phyloP scores from a whole-genome alignment of 1,140 invertebrate species.

The Drosophila ananassae region DNA sequence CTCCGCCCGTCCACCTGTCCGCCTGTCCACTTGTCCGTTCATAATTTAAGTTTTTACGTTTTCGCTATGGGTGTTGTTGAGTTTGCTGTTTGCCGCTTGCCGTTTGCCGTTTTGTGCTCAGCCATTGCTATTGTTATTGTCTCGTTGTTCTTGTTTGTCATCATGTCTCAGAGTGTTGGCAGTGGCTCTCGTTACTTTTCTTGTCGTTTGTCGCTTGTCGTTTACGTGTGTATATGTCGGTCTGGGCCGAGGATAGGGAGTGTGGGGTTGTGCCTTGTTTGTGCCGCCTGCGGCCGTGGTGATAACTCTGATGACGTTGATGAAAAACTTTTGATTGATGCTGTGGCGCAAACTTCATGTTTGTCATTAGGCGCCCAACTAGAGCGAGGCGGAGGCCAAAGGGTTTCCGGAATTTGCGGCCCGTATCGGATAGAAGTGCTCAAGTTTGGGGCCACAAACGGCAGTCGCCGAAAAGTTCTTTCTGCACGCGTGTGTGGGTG shows the following conservation, averaged over 20 bases:
- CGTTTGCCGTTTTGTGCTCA: background rate
- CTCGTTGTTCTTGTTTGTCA: constrained; percentile 57
- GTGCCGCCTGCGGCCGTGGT: constrained; percentile 68
- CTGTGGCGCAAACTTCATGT: constrained; percentile 79
- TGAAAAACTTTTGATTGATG: constrained; percentile 83
- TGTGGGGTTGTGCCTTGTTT: constrained; percentile 33
- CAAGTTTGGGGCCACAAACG: constrained; percentile 59
- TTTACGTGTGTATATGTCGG: background rate
- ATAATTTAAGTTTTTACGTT: constrained; percentile 45
- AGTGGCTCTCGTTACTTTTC: constrained; percentile 22
- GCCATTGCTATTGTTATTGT: constrained; percentile 27
- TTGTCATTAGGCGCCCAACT: constrained; percentile 69
- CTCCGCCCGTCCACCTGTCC: background rate
- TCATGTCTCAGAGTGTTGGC: constrained; percentile 54
- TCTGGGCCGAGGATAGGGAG: constrained; percentile 24
- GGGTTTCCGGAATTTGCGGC: constrained; percentile 27
- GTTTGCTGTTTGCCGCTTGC: constrained; percentile 2
- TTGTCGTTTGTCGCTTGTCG: constrained; percentile 7
- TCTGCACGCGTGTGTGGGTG: constrained; percentile 14
- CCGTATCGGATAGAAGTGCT: constrained; percentile 2
- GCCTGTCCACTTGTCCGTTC: constrained; percentile 20
- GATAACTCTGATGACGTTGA: constrained; percentile 83
- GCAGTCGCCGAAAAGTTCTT: constrained; percentile 45
- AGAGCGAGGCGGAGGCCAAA: constrained; percentile 5
- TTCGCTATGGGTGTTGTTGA: constrained; percentile 12